Conservation (phyloP, 2,113 vertebrate genomes). For the Cephalopterus ornatus region DNA sequence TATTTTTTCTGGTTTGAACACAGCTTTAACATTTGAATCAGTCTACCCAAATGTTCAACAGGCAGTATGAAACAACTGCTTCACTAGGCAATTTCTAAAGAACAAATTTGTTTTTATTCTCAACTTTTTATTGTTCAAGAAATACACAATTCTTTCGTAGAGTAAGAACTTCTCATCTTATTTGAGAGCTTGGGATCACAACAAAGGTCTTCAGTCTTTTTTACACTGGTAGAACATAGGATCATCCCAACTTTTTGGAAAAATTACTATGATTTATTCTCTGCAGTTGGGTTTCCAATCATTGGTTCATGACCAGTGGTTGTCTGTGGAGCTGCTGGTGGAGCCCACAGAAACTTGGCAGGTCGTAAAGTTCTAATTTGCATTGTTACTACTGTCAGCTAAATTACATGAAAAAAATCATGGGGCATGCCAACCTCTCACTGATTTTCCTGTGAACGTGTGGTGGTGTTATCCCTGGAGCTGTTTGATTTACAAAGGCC, state of each 20-base stretch:
- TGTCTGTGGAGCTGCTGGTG: background rate
- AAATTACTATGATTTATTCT: conserved; percentile 1
- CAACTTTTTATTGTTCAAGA: conserved; percentile 71
- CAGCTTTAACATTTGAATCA: conserved; percentile 81
- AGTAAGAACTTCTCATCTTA: conserved; percentile 26
- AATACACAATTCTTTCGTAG: conserved; percentile 48
- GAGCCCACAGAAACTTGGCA: background rate
- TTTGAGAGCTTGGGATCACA: conserved; percentile 23
- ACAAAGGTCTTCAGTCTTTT: background rate
- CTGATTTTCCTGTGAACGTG: background rate
- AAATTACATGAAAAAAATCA: background rate
- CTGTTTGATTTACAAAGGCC: background rate
- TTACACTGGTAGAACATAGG: background rate
- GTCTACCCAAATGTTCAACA: conserved; percentile 81
- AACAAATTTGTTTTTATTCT: conserved; percentile 73
- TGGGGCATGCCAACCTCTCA: background rate
- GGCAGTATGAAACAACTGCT: conserved; percentile 78
- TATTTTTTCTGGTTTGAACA: conserved; percentile 85
- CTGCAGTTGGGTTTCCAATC: background rate
- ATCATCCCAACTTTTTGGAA: background rate
- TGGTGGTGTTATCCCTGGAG: background rate
- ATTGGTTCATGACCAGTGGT: background rate
- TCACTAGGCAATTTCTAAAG: conserved; percentile 76
- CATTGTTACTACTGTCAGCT: background rate
- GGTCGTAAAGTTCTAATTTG: background rate